Evolutionary conservation across 2,888 invertebrate genomes (phyloP).

Genomic region (Acholoe squamosa): DNA sequence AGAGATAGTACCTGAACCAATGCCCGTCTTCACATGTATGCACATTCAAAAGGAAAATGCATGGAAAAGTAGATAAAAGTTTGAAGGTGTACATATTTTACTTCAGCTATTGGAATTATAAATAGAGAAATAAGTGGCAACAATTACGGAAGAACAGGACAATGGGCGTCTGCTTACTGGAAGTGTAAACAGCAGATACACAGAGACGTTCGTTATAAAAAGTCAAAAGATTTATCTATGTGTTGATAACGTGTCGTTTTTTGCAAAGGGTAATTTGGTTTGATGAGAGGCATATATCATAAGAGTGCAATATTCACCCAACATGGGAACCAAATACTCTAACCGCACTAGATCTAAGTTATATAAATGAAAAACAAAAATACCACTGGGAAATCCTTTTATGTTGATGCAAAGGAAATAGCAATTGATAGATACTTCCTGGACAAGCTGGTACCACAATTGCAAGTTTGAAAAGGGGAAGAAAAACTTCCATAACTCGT

Average conservation of each 20-base stretch:
- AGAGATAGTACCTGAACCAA: too few relatives aligned
- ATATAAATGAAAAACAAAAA: not conserved
- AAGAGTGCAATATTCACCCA: not conserved
- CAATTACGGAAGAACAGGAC: too few relatives aligned
- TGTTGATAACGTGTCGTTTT: not conserved
- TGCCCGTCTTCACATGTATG: too few relatives aligned
- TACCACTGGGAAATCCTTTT: not conserved
- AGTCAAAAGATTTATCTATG: not conserved
- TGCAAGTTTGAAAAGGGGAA: too few relatives aligned
- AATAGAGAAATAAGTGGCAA: too few relatives aligned
- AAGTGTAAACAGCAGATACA: not conserved
- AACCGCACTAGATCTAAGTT: not conserved
- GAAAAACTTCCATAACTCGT: not conserved
- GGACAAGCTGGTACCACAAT: not conserved
- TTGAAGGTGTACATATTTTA: too few relatives aligned
- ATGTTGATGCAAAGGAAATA: not conserved
- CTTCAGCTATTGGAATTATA: too few relatives aligned
- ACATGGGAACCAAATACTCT: not conserved
- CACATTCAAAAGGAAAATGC: too few relatives aligned
- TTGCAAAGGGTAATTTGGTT: not conserved
- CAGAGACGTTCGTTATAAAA: not conserved
- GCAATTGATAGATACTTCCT: conserved; percentile 41
- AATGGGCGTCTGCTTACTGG: not conserved
- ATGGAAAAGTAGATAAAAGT: too few relatives aligned
- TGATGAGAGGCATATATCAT: not conserved